Evolutionary conservation across 2,113 vertebrate species (phyloP), one percentile per base, ranked within the genome.

Genomic region (Synchiropus splendidus): DNA sequence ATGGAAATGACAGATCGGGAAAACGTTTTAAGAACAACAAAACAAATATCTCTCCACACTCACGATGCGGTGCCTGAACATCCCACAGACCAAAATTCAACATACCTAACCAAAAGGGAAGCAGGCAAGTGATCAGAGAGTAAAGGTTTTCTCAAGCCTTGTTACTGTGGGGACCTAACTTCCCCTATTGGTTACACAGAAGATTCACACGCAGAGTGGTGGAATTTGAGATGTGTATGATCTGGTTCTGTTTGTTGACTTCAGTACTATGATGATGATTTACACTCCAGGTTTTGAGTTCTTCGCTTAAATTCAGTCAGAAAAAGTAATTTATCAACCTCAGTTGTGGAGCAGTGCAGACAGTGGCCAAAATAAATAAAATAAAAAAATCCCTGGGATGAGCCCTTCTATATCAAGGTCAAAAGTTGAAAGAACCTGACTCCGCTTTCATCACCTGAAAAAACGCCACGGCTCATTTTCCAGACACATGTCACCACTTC

Each of bases 341-440:
- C 10, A 1, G 51, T 45, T 18, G 58, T 48, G 13, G 48, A 38
- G 35, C 70, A 65, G 57, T 61, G 51, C 47, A 17, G 66, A 55
- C 70, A 62, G 58, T 64, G 68, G 52, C 44, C 50, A 43, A 53
- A 72, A 67, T 64, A 27, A 27, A 27, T 5, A 27, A 27, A 8
- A 27, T 5, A 27, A 27, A 27, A 27, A 27, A 27, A 27, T 27
- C 21, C 58, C 66, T 45, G 57, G 30, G 46, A 59, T 57, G 49
- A 66, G 70, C 71, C 32, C 58, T 39, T 10, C 36, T 34, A 30
- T 36, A 37, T 4, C 36, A 58, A 70, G 77, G 77, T 79, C 74
- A 79, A 69, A 69, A 79, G 74, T 68, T 79, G 68, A 76, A 62
- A 50, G 45, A 43, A 42, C 52, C 64, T 6, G 53, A 50, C 55